Conservation (phyloP, 2,797 vertebrate genomes). For the Pyrrhura leucotis region DNA sequence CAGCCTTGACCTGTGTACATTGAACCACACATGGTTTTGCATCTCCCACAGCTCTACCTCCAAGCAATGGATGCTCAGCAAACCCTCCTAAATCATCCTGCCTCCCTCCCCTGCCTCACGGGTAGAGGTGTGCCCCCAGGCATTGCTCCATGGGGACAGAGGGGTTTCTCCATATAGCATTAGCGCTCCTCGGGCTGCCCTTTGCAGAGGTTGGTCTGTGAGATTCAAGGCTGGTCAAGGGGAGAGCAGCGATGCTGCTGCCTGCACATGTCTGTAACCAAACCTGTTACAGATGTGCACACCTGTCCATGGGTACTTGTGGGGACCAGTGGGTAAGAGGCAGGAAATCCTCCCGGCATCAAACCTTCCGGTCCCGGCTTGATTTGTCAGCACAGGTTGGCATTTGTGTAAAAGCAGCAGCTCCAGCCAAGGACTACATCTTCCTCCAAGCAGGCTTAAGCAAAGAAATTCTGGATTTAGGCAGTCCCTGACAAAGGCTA, state of each 20-base stretch:
- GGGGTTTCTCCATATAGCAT: fast-evolving
- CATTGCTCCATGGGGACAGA: neutral
- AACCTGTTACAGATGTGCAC: neutral
- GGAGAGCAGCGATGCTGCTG: neutral
- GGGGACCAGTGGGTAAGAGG: neutral
- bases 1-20: neutral
- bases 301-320: neutral
- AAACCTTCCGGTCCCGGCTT: neutral
- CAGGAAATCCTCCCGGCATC: neutral
- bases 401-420: neutral
- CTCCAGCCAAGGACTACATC: neutral
- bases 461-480: neutral
- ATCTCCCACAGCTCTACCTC: neutral
- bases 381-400: neutral
- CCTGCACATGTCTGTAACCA: neutral
- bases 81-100: neutral
- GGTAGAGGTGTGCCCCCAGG: neutral
- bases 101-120: fast-evolving
- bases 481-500: neutral
- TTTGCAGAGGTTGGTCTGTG: fast-evolving
- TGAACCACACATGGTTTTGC: neutral
- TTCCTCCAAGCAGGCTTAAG: neutral
- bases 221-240: neutral
- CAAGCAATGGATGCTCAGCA: neutral
- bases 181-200: neutral